Evolutionary conservation across 2,888 invertebrate genomes (phyloP).

Genomic region (Pimpla rufipes): DNA sequence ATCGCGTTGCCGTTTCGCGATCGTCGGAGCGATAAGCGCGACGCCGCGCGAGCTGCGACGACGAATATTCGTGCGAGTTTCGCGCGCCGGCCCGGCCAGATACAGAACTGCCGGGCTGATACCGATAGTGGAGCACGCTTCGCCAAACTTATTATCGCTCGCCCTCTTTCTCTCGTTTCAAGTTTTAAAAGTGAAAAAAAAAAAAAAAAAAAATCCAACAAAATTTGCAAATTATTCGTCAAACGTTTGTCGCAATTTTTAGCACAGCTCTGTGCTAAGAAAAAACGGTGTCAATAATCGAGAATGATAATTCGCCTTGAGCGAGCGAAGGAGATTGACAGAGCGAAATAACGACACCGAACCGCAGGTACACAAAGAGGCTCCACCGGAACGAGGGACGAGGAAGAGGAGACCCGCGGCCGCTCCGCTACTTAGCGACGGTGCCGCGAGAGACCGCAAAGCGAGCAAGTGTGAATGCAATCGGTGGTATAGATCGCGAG

Average conservation of each 20-base stretch:
- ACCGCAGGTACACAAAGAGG: not conserved
- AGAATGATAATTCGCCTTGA: too few relatives aligned
- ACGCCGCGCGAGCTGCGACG: conserved; percentile 38
- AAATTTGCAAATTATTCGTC: too few relatives aligned
- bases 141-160: conserved; percentile 55
- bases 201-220: too few relatives aligned
- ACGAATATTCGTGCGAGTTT: conserved; percentile 47
- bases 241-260: too few relatives aligned
- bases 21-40: conserved; percentile 73
- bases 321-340: too few relatives aligned
- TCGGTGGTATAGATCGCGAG: conserved; percentile 61
- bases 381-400: not conserved
- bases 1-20: conserved; percentile 76
- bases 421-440: conserved; percentile 43
- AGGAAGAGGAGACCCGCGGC: conserved; percentile 1
- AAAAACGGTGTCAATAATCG: too few relatives aligned
- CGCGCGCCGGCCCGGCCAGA: conserved; percentile 28
- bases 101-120: conserved; percentile 50
- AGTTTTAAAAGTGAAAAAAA: too few relatives aligned
- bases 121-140: conserved; percentile 65
- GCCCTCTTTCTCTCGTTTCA: not conserved
- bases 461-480: conserved; percentile 66
- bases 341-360: too few relatives aligned
- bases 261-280: too few relatives aligned
- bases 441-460: conserved; percentile 36